These are phyloP conservation scores for Gymnoscelis rufifasciata DNA, from an alignment of 2,888 invertebrate species.

Conservation along the genomic window DNA sequence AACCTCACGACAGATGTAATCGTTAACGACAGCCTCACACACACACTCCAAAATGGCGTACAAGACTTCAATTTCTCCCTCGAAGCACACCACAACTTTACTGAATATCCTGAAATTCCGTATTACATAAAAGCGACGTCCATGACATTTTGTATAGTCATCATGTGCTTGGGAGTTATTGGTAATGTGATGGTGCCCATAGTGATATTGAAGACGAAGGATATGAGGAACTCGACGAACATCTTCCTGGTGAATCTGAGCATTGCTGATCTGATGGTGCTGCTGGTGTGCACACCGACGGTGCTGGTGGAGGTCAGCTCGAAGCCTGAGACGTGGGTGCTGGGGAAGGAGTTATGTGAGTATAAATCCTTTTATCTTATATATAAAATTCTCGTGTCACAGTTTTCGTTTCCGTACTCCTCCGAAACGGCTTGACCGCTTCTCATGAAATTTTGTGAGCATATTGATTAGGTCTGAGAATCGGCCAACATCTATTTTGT, in stretches of 20 bases:
- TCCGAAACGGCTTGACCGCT: no score
- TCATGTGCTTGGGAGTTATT: slow-evolving; percentile 93
- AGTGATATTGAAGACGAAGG: slow-evolving; percentile 93
- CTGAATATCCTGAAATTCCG: slow-evolving; percentile 83
- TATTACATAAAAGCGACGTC: slow-evolving; percentile 92
- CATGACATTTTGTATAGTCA: slow-evolving; percentile 91
- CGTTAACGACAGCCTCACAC: slow-evolving; percentile 38
- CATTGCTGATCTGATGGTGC: slow-evolving; percentile 93
- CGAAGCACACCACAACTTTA: slow-evolving; percentile 46
- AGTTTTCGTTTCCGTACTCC: no score
- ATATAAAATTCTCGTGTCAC: no score
- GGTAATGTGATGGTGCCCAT: slow-evolving; percentile 96
- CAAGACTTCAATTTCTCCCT: slow-evolving; percentile 30
- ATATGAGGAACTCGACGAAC: slow-evolving; percentile 96
- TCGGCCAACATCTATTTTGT: no score
- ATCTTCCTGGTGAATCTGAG: slow-evolving; percentile 96
- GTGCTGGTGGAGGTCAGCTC: slow-evolving; percentile 96
- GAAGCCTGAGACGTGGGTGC: slow-evolving; percentile 93
- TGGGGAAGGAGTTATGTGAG: slow-evolving; percentile 96
- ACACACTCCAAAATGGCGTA: slow-evolving; percentile 22
- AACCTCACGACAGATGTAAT: slow-evolving; percentile 55
- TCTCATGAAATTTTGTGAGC: no score
- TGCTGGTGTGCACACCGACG: slow-evolving; percentile 94
- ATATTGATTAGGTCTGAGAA: no score
- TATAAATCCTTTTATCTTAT: slow-evolving; percentile 47